Conservation (phyloP, 2,888 invertebrate species). For the Drosophila subsilvestris region DNA sequence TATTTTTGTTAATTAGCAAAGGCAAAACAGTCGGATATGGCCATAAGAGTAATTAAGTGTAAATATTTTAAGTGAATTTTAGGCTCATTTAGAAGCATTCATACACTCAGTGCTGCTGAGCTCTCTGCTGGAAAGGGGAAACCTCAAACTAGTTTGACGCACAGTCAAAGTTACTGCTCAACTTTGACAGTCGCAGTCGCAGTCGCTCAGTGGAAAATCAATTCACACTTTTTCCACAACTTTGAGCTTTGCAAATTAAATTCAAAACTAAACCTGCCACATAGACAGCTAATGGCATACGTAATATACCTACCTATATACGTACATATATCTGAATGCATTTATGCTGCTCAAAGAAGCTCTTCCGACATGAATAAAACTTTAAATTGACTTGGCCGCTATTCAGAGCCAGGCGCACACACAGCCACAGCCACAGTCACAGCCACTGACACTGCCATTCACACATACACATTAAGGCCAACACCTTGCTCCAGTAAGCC, state of each 20-base stretch:
- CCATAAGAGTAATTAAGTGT: conserved; percentile 12
- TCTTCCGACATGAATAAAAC: conserved; percentile 44
- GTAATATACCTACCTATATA: too few relatives aligned
- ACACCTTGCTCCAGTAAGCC: conserved; percentile 49
- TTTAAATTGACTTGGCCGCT: conserved; percentile 64
- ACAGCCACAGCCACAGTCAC: background rate
- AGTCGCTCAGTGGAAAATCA: background rate
- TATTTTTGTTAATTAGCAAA: conserved; percentile 20
- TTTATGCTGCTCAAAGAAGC: conserved; percentile 2
- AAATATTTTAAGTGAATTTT: background rate
- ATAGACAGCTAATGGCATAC: background rate
- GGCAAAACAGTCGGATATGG: background rate
- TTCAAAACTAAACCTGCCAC: background rate
- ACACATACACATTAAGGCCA: conserved; percentile 21
- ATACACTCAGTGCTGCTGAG: background rate
- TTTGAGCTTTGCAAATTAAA: conserved; percentile 17
- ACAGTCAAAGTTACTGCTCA: background rate
- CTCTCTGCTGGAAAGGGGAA: background rate
- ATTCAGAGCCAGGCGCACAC: conserved; percentile 24
- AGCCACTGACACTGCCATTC: conserved; percentile 11
- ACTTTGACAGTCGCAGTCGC: too few relatives aligned
- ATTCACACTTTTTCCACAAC: background rate
- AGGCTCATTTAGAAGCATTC: background rate
- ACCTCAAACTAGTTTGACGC: background rate
- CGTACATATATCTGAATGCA: conserved; percentile 5